Evolutionary conservation across 2,797 vertebrate genomes (phyloP).

Genomic region (Enteromius afrohamiltoni): DNA sequence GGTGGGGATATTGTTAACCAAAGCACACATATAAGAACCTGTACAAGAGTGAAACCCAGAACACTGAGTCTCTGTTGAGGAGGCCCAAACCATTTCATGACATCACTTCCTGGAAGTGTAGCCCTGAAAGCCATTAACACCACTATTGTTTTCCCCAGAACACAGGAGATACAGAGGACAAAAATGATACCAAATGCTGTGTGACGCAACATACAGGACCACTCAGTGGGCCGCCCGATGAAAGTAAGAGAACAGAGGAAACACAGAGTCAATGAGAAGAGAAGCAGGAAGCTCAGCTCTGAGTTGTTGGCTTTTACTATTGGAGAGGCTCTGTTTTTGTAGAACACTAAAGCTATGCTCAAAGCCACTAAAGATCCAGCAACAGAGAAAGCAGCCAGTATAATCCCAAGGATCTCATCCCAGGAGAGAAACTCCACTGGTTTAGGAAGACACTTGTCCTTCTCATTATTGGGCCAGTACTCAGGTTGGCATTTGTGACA

Average conservation of each 20-base stretch:
- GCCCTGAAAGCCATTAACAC: slow-evolving; percentile 73
- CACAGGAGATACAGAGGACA: slow-evolving; percentile 9
- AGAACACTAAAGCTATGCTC: slow-evolving; percentile 44
- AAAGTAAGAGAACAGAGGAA: slow-evolving; percentile 74
- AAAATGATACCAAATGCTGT: too few relatives aligned
- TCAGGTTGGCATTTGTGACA: slow-evolving; percentile 68
- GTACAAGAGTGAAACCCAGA: slow-evolving; percentile 64
- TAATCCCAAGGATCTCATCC: slow-evolving; percentile 53
- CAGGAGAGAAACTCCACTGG: slow-evolving; percentile 64
- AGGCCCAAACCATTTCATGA: slow-evolving; percentile 75
- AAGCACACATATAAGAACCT: slow-evolving; percentile 59
- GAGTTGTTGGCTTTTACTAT: slow-evolving; percentile 68
- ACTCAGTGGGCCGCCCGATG: slow-evolving; percentile 68
- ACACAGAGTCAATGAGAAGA: slow-evolving; percentile 72
- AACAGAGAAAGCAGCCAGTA: slow-evolving; percentile 47
- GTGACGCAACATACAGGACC: too few relatives aligned
- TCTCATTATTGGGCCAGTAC: slow-evolving; percentile 69
- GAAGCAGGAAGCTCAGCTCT: slow-evolving; percentile 52
- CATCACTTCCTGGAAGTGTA: slow-evolving; percentile 69
- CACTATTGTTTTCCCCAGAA: slow-evolving; percentile 63
- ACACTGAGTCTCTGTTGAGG: slow-evolving; percentile 72
- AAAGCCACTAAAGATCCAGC: slow-evolving; percentile 40
- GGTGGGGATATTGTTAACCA: slow-evolving; percentile 60
- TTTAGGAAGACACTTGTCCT: slow-evolving; percentile 56
- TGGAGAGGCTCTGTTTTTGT: slow-evolving; percentile 47